Base-by-base conservation (phyloP, 2,888 invertebrate species). In the Celastrina argiolus region DNA sequence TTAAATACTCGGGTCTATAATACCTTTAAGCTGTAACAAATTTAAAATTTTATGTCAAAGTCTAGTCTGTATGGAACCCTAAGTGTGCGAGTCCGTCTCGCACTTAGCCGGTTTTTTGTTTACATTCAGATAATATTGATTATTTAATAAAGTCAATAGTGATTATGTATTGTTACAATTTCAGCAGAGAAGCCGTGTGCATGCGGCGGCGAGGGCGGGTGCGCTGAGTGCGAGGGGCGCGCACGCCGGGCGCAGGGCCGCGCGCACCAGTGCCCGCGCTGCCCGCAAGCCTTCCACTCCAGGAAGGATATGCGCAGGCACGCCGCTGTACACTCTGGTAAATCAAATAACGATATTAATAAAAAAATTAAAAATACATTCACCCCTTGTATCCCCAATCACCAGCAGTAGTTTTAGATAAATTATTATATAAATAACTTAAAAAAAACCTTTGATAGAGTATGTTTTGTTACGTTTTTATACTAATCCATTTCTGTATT, bases 241-340 rank as follows among this genome's bases (percentile, higher is more conserved):
- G 65, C 56, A 56, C 64, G 56, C 56, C 61, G 59, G 65, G 69
- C 63, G 64, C 61, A 69, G 64, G 31, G 63, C 71, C 76, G 69
- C 85, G 87, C 91, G 1, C 93, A 93, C 81, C 84, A 87, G 73
- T 96, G 96, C 78, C 84, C 92, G 73, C 88, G 92, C 67, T 96
- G 96, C 73, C 85, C 90, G 18, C 94, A 94, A 78, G 84, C 92
- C 22, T 96, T 96, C 85, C 92, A 93, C 71, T 93, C 94, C 76
- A 86, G 91, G 63, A 94, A 94, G 78, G 95, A 95, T 77, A 89
- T 96, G 77, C 88, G 93, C 61, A 85, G 96, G 0, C 96, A 96
- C 77, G 87, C 92, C 56, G 92, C 93, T 64, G 94, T 94, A 58
- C 96, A 96, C 80, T 88, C 93, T 56, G 94, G 95, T 95, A 86